Evolutionary conservation across 2,797 vertebrate species (phyloP).

Genomic region (Lates japonicus): DNA sequence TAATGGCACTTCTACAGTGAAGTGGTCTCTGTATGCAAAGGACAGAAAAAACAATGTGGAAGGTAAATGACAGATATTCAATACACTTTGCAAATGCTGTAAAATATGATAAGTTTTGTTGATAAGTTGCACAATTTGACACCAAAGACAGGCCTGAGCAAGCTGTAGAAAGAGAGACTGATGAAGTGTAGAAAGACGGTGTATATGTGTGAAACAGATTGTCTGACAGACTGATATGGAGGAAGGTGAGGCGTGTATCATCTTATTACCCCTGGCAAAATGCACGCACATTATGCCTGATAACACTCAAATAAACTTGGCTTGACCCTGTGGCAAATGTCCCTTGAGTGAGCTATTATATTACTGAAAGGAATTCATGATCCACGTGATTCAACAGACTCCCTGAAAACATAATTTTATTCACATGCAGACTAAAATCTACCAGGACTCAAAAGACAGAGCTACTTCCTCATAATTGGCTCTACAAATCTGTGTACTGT

Average conservation of each 20-base stretch:
- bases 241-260: not conserved
- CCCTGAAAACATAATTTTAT: not conserved
- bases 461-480: not conserved
- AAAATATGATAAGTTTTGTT: conserved; percentile 21
- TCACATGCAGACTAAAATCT: not conserved
- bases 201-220: not conserved
- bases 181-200: not conserved
- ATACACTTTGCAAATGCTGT: not conserved
- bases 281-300: too few species aligned
- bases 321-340: not conserved
- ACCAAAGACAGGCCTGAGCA: conserved; percentile 38
- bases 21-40: conserved; percentile 88
- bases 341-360: not conserved
- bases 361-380: not conserved
- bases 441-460: not conserved
- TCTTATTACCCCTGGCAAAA: conserved; percentile 7
- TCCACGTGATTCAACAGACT: not conserved
- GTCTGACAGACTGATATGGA: not conserved
- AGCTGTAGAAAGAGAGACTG: conserved; percentile 24
- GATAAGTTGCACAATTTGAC: conserved; percentile 51
- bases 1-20: conserved; percentile 95
- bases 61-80: conserved; percentile 13
- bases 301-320: not conserved
- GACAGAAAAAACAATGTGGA: conserved; percentile 12
- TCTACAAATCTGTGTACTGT: not conserved